These are phyloP conservation scores for Rhysida immarginata DNA, from an alignment of 1,140 invertebrate species.

Conservation along the genomic window DNA sequence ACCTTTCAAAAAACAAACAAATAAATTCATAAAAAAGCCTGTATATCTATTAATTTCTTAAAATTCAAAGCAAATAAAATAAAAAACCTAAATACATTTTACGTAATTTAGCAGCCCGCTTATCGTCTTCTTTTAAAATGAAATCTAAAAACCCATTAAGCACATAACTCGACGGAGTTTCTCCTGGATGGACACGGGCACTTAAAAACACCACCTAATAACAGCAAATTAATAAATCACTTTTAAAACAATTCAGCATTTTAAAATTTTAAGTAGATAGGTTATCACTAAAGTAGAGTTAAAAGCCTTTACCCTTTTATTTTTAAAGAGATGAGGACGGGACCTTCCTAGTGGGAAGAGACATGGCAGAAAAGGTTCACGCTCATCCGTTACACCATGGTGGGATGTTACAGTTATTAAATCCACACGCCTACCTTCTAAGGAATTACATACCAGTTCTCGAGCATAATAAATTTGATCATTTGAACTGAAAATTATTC, in stretches of 20 bases:
- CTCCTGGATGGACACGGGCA: slow-evolving; percentile 79
- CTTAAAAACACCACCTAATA: slow-evolving; percentile 72
- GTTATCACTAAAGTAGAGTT: no score
- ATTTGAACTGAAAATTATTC: no score
- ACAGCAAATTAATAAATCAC: no score
- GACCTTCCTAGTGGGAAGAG: slow-evolving; percentile 52
- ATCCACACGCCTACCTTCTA: slow-evolving; percentile 70
- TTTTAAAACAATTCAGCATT: no score
- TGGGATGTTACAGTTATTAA: slow-evolving; percentile 72
- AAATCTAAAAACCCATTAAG: slow-evolving; percentile 80
- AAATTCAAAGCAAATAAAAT: not conserved
- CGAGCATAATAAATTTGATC: slow-evolving; percentile 72
- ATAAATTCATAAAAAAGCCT: not conserved
- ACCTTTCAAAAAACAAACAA: slow-evolving; percentile 16
- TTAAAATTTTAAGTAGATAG: no score
- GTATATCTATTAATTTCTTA: not conserved
- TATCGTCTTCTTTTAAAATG: slow-evolving; percentile 51
- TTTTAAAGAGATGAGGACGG: slow-evolving; percentile 52
- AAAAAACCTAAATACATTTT: slow-evolving; percentile 42
- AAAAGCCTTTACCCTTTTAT: slow-evolving; percentile 45
- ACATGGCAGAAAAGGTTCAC: slow-evolving; percentile 53
- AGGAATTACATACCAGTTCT: slow-evolving; percentile 62
- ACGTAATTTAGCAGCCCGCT: slow-evolving; percentile 48
- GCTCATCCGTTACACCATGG: slow-evolving; percentile 51
- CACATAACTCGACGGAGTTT: slow-evolving; percentile 86